phyloP scores from a whole-genome alignment of 1,140 invertebrate genomes.

The Drosophila sechellia region DNA sequence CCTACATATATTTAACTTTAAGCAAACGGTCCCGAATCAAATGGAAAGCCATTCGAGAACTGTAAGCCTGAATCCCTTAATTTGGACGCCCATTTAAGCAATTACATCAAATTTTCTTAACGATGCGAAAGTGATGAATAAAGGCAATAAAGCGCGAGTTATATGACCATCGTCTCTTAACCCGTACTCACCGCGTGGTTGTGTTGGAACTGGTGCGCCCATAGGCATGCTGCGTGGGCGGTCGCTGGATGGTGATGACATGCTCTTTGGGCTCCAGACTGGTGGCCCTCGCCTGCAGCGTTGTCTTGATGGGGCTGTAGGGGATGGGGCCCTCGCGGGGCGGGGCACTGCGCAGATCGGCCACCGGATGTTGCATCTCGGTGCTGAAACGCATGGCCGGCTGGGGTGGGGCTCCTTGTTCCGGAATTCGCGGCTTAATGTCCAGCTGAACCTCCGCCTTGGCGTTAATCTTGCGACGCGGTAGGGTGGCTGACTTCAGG shows the following conservation, averaged over 20 bases:
- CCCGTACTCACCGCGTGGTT: slow-evolving; percentile 63
- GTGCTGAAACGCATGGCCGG: slow-evolving; percentile 81
- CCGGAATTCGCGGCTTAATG: slow-evolving; percentile 76
- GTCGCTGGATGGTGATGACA: slow-evolving; percentile 88
- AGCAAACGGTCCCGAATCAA: too few relatives aligned
- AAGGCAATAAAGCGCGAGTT: background rate
- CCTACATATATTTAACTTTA: too few relatives aligned
- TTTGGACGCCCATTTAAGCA: background rate
- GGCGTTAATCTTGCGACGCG: slow-evolving; percentile 87
- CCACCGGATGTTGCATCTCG: slow-evolving; percentile 84
- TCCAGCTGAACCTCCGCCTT: slow-evolving; percentile 88
- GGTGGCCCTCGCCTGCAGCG: slow-evolving; percentile 70
- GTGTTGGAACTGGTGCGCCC: slow-evolving; percentile 77
- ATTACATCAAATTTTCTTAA: background rate
- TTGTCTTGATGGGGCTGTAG: slow-evolving; percentile 78
- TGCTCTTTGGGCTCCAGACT: slow-evolving; percentile 86
- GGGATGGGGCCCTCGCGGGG: slow-evolving; percentile 79
- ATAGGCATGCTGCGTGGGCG: slow-evolving; percentile 80
- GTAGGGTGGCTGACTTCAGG: slow-evolving; percentile 88
- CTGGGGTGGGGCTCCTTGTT: slow-evolving; percentile 56
- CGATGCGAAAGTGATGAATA: background rate
- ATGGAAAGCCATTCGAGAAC: background rate
- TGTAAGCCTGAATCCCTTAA: background rate
- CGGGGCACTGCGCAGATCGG: slow-evolving; percentile 83
- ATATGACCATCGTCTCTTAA: background rate